These are phyloP conservation scores for Spisula solida DNA, from an alignment of 2,888 invertebrate species.

Conservation along the genomic window DNA sequence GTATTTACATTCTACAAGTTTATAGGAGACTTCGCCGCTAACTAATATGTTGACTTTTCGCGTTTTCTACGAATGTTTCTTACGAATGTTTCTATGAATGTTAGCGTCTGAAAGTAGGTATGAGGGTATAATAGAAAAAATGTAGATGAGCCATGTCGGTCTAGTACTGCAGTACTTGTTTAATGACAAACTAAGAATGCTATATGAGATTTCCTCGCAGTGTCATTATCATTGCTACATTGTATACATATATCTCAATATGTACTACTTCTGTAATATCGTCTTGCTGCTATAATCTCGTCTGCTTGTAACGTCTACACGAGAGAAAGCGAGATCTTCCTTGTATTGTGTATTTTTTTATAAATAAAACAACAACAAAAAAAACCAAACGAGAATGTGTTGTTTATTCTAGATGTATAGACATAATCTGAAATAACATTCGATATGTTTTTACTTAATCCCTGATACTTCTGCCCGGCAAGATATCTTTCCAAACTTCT, in stretches of 20 bases:
- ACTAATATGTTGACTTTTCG: slow-evolving; percentile 56
- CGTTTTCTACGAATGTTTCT: slow-evolving; percentile 26
- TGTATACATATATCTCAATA: background rate
- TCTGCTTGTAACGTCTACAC: background rate
- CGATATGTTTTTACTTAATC: too few relatives aligned
- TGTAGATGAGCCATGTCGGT: slow-evolving; percentile 51
- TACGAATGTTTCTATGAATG: too few relatives aligned
- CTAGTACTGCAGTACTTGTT: slow-evolving; percentile 19
- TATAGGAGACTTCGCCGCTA: slow-evolving; percentile 34
- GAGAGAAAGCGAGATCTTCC: background rate
- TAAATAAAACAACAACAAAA: too few relatives aligned
- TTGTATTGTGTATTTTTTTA: too few relatives aligned
- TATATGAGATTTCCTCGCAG: background rate
- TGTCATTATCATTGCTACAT: background rate
- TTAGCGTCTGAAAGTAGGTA: slow-evolving; percentile 30
- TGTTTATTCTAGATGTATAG: too few relatives aligned
- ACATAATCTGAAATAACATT: too few relatives aligned
- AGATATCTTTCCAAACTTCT: too few relatives aligned
- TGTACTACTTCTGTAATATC: background rate
- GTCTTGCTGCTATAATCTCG: background rate
- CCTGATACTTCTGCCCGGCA: too few relatives aligned
- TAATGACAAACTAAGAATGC: slow-evolving; percentile 11
- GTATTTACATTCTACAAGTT: slow-evolving; percentile 66
- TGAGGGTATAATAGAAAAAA: slow-evolving; percentile 54
- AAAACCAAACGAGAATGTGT: too few relatives aligned